Percentiles rank a stretch among this genome's conserved stretches.
phyloP scores from a whole-genome alignment of 2,113 vertebrate species.

The Pseudorectes ferrugineus region DNA sequence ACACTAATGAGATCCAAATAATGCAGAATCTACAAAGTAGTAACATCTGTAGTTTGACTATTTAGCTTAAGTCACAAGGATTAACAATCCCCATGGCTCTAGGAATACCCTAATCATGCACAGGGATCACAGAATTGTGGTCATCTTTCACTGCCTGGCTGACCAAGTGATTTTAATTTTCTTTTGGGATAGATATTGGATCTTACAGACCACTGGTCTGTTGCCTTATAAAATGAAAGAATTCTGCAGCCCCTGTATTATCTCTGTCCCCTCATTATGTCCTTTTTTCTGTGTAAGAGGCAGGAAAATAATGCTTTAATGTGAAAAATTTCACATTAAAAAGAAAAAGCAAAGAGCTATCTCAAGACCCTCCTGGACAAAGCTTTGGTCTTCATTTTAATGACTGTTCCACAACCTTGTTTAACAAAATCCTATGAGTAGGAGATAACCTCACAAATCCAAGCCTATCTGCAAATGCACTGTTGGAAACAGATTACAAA shows the following conservation, averaged over 20 bases:
- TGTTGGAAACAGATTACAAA: neutral
- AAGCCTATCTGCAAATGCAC: neutral
- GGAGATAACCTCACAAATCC: neutral
- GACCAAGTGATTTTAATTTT: constrained; percentile 27
- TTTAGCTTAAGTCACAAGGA: constrained; percentile 3
- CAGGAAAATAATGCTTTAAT: neutral
- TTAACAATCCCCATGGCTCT: neutral
- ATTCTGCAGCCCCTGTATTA: neutral
- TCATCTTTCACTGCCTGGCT: neutral
- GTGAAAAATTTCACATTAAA: neutral
- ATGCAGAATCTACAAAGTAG: neutral
- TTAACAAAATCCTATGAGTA: neutral
- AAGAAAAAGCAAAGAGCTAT: neutral
- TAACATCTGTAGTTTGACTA: neutral
- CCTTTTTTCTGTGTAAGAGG: neutral
- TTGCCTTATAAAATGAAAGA: neutral
- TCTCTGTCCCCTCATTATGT: neutral
- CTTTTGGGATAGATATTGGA: neutral
- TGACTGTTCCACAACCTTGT: neutral
- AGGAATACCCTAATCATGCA: neutral
- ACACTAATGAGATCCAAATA: neutral
- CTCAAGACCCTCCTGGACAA: neutral
- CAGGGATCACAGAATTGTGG: neutral
- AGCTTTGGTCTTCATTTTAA: neutral
- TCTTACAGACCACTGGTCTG: neutral